A percentile compares a stretch with the other conserved stretches of the same genome.
Evolutionary conservation across 1,140 invertebrate species (phyloP).

Genomic region (Limonius californicus): DNA sequence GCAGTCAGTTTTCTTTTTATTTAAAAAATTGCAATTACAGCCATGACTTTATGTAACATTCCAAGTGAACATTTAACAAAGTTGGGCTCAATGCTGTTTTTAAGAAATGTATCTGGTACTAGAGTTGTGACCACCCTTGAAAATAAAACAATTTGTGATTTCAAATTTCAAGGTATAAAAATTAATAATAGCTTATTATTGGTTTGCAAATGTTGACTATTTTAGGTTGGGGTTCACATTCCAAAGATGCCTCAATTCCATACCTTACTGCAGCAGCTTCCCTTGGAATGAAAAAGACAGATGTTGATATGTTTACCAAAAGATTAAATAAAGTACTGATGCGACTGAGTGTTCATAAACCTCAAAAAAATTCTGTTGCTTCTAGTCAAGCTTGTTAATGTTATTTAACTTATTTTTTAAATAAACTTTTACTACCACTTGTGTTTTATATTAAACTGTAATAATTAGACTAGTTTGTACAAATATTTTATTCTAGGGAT

Average conservation of each 20-base stretch:
- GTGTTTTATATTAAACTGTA: too few species aligned
- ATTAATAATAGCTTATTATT: not conserved
- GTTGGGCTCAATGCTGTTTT: slow-evolving; percentile 46
- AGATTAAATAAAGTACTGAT: slow-evolving; percentile 41
- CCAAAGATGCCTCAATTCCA: slow-evolving; percentile 25
- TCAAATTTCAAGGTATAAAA: slow-evolving; percentile 37
- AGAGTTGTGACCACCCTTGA: slow-evolving; percentile 39
- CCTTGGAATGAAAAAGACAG: slow-evolving; percentile 37
- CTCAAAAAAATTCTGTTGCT: too few species aligned
- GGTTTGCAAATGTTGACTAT: not conserved
- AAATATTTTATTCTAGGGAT: too few species aligned
- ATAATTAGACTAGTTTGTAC: too few species aligned
- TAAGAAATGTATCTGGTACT: slow-evolving; percentile 44
- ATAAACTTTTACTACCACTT: too few species aligned
- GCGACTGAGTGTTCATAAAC: too few species aligned
- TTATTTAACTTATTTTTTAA: too few species aligned
- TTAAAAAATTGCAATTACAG: slow-evolving; percentile 17
- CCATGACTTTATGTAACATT: slow-evolving; percentile 35
- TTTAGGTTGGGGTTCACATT: slow-evolving; percentile 45
- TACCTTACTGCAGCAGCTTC: slow-evolving; percentile 46
- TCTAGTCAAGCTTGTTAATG: too few species aligned
- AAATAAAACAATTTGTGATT: slow-evolving; percentile 39
- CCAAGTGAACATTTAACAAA: slow-evolving; percentile 30
- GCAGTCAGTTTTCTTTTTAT: too few species aligned
- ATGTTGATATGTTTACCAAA: slow-evolving; percentile 44